Evolutionary conservation across 2,888 invertebrate species (phyloP), one percentile per base, ranked within the genome.

Genomic region (Limnephilus auricula): DNA sequence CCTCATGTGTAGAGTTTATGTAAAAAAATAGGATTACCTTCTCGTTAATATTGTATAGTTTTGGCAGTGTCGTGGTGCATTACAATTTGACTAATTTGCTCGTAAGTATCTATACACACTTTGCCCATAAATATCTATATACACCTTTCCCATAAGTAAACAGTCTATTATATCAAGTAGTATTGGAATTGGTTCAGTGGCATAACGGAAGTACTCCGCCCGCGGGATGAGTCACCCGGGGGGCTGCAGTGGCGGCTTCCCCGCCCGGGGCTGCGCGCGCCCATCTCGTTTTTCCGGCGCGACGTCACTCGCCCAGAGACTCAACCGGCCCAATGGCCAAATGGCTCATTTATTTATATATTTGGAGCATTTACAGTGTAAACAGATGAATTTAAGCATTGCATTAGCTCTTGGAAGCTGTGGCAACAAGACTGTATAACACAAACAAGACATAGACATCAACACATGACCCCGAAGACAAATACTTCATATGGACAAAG

Each of bases 171-270:
- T 79, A 3, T 79, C 13, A 79, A 79, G n/a, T n/a, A 79, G n/a
- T 34, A 25, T 83, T n/a, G 10, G 13, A 40, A 37, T 85, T 85
- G 30, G 25, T 85, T 85, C 40, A 25, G 31, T 31, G 65, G 86
- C 31, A 32, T 86, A 78, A 88, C 87, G 87, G 87, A 88, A 86
- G 87, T 88, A 88, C n/a, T n/a, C 79, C 32, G 30, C 13, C 30
- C 32, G n/a, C 15, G 78, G 79, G 78, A 40, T 88, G 87, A 88
- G 78, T 88, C 87, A 88, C 37, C 87, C 65, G 12, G 40, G 40
- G 32, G 78, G 25, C 79, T 37, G n/a, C 87, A 79, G 78, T 45
- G 18, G 45, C 18, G 45, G 15, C 84, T 85, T 40, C 34, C n/a
- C 37, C 37, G 30, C 45, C 45, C 32, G 32, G 30, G 32, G 83